These are phyloP conservation scores for Cepaea nemoralis DNA, from an alignment of 1,140 invertebrate genomes.

Conservation along the genomic window DNA sequence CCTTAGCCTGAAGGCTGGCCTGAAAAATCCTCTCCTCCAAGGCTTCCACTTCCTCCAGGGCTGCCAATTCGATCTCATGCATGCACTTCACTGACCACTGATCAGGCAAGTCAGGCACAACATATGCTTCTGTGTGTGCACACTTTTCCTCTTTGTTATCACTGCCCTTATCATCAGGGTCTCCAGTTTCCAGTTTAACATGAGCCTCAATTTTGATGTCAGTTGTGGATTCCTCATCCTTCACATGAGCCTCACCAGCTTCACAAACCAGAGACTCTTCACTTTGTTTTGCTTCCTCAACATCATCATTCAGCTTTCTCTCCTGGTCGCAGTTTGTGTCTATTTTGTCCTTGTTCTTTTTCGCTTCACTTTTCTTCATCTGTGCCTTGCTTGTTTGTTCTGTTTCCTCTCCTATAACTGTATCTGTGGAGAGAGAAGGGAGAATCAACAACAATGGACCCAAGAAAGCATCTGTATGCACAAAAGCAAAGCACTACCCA, in stretches of 20 bases:
- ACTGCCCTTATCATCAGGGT: conserved; percentile 31
- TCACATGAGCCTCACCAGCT: conserved; percentile 37
- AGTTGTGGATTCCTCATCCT: conserved; percentile 28
- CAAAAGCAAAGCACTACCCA: no score
- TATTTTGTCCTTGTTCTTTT: neutral
- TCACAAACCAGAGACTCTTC: neutral
- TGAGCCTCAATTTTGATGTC: conserved; percentile 14
- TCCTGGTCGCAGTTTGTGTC: neutral
- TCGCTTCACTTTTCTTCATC: neutral
- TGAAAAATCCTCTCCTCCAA: conserved; percentile 92
- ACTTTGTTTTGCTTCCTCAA: neutral
- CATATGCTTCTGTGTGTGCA: conserved; percentile 46
- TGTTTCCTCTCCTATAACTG: neutral
- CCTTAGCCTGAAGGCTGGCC: conserved; percentile 91
- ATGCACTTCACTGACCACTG: conserved; percentile 83
- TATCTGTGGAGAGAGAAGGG: neutral
- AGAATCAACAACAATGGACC: no score
- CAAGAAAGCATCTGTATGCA: no score
- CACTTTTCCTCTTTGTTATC: conserved; percentile 42
- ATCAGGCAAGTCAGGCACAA: conserved; percentile 55
- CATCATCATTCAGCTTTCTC: neutral
- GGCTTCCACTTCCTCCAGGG: conserved; percentile 89
- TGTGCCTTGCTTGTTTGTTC: neutral
- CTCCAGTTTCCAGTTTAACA: conserved; percentile 24
- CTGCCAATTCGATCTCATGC: conserved; percentile 83